Percentiles rank a stretch among this genome's conserved stretches.
phyloP scores from a whole-genome alignment of 2,888 invertebrate genomes.

The Cryptocheilus praepositus region DNA sequence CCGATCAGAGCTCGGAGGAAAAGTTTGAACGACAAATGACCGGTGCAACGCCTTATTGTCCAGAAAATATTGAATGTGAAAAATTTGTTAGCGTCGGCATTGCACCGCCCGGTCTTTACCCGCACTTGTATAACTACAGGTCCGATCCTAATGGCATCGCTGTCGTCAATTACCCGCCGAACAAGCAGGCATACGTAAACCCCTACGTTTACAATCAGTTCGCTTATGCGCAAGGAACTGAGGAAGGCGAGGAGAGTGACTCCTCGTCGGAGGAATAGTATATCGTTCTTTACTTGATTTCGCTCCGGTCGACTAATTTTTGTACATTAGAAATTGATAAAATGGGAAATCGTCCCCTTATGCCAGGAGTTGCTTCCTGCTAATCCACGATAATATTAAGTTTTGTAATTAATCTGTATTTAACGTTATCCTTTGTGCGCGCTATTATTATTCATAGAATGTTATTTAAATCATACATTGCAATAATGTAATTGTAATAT shows the following conservation, averaged over 20 bases:
- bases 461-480: slow-evolving; percentile 67
- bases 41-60: slow-evolving; percentile 39
- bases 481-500: slow-evolving; percentile 70
- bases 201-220: slow-evolving; percentile 65
- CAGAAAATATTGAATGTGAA: slow-evolving; percentile 44
- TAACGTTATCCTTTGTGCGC: slow-evolving; percentile 63
- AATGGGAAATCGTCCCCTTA: slow-evolving; percentile 21
- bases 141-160: slow-evolving; percentile 64
- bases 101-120: slow-evolving; percentile 63
- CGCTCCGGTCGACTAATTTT: slow-evolving; percentile 39
- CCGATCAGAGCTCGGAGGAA: slow-evolving; percentile 43
- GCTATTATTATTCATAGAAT: slow-evolving; percentile 53
- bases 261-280: slow-evolving; percentile 63
- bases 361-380: slow-evolving; percentile 8
- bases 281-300: slow-evolving; percentile 37
- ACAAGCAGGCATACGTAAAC: slow-evolving; percentile 65
- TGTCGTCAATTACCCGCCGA: slow-evolving; percentile 67
- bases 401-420: slow-evolving; percentile 74
- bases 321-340: slow-evolving; percentile 42
- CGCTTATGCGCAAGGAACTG: slow-evolving; percentile 54
- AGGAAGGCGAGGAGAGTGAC: slow-evolving; percentile 60
- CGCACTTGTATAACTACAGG: slow-evolving; percentile 68
- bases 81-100: slow-evolving; percentile 63
- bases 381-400: slow-evolving; percentile 65
- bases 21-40: slow-evolving; percentile 32